Evolutionary conservation across 2,113 vertebrate genomes (phyloP).

Genomic region (Scomber japonicus): DNA sequence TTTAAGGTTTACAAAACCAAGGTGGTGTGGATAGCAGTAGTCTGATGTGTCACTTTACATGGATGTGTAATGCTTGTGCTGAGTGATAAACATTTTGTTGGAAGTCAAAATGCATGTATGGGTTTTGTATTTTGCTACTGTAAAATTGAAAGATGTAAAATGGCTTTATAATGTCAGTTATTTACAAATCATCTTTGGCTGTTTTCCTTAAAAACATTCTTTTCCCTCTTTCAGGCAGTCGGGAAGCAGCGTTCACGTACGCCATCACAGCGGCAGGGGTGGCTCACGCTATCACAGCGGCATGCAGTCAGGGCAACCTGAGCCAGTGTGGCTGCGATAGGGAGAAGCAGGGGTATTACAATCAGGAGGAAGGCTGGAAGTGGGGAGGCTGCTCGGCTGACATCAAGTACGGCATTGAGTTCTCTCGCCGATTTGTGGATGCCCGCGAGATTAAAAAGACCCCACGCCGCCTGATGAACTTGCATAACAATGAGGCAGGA

Average conservation of each 20-base stretch:
- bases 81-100: neutral
- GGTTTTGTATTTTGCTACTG: neutral
- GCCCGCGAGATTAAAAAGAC: constrained; percentile 99
- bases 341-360: constrained; percentile 98
- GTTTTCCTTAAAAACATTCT: constrained; percentile 25
- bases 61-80: neutral
- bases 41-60: constrained; percentile 3
- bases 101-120: neutral
- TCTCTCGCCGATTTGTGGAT: constrained; percentile 97
- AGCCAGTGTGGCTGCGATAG: constrained; percentile 98
- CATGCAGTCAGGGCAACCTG: constrained; percentile 99
- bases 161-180: neutral
- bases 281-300: constrained; percentile 95
- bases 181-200: neutral
- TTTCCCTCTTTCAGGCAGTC: constrained; percentile 90
- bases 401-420: constrained; percentile 98
- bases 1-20: neutral
- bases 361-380: constrained; percentile 99
- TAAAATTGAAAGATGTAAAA: neutral
- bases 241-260: constrained; percentile 98
- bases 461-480: constrained; percentile 97
- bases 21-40: neutral
- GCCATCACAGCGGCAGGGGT: constrained; percentile 98
- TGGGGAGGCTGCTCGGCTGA: constrained; percentile 99
- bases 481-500: constrained; percentile 99